phyloP scores from a whole-genome alignment of 2,113 vertebrate species.

The Dromiciops gliroides region DNA sequence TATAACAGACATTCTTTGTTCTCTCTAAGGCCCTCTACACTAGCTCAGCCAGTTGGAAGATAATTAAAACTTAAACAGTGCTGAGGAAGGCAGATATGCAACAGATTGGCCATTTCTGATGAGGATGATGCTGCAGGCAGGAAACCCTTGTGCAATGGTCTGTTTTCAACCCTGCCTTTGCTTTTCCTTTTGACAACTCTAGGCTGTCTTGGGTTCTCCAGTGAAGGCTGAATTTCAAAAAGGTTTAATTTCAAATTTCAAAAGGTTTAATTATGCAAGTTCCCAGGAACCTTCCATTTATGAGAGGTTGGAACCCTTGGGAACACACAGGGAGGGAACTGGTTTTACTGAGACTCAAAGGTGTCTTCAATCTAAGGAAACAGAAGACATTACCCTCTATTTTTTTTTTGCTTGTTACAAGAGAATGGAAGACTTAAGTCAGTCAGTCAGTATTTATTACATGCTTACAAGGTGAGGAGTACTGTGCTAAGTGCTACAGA shows the following conservation, averaged over 20 bases:
- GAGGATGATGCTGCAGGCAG: constrained; percentile 42
- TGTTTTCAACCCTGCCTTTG: constrained; percentile 21
- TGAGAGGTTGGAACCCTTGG: not conserved
- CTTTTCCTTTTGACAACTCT: constrained; percentile 8
- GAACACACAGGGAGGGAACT: not conserved
- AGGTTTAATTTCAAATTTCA: too few relatives aligned
- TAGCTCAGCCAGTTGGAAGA: constrained; percentile 71
- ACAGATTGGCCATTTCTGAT: constrained; percentile 65
- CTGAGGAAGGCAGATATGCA: constrained; percentile 61
- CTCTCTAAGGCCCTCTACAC: constrained; percentile 62
- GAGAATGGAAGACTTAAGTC: not conserved
- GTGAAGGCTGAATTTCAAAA: constrained; percentile 22
- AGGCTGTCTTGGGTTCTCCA: constrained; percentile 33
- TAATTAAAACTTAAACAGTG: constrained; percentile 77
- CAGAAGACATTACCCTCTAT: not conserved
- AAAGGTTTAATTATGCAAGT: constrained; percentile 40
- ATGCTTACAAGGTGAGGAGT: not conserved
- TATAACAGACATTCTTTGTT: constrained; percentile 45
- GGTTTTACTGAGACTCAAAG: not conserved
- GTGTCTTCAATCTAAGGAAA: not conserved
- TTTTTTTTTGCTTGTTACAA: not conserved
- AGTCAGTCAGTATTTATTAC: not conserved
- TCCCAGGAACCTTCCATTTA: constrained; percentile 8
- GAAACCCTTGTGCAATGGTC: constrained; percentile 2
- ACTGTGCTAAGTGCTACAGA: not conserved